Conservation (phyloP, 1,140 invertebrate genomes). For the Megathymus violae region DNA sequence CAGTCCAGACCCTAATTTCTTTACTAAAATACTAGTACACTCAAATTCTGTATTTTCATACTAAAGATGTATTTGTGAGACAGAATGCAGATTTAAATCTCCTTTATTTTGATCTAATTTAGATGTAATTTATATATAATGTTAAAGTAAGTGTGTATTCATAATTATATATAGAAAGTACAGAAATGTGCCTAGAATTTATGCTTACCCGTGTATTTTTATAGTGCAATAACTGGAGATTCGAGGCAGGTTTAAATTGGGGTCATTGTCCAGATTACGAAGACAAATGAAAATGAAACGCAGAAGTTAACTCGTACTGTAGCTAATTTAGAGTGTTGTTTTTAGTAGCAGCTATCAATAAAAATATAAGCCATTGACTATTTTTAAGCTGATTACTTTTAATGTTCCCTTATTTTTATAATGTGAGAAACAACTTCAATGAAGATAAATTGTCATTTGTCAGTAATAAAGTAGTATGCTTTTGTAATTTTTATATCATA, state of each 20-base stretch:
- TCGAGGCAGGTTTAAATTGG: slow-evolving; percentile 51
- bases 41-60: slow-evolving; percentile 39
- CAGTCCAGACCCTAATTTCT: background rate
- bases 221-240: slow-evolving; percentile 73
- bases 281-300: slow-evolving; percentile 15
- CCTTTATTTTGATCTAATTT: slow-evolving; percentile 46
- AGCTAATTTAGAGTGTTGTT: background rate
- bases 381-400: background rate
- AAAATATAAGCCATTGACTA: background rate
- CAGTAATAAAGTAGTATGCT: background rate
- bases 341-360: background rate
- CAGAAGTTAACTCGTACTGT: slow-evolving; percentile 5
- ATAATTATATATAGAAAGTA: slow-evolving; percentile 70
- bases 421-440: too few relatives aligned
- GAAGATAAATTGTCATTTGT: background rate
- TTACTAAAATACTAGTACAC: background rate
- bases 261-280: slow-evolving; percentile 17
- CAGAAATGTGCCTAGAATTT: slow-evolving; percentile 81
- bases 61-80: slow-evolving; percentile 30
- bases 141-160: slow-evolving; percentile 65
- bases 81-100: slow-evolving; percentile 41
- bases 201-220: slow-evolving; percentile 79
- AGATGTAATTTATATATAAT: slow-evolving; percentile 43
- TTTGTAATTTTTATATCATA: slow-evolving; percentile 17
- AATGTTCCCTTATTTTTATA: too few relatives aligned